These are phyloP conservation scores for Erethizon dorsatum DNA, from an alignment of 2,797 vertebrate genomes.

Conservation along the genomic window DNA sequence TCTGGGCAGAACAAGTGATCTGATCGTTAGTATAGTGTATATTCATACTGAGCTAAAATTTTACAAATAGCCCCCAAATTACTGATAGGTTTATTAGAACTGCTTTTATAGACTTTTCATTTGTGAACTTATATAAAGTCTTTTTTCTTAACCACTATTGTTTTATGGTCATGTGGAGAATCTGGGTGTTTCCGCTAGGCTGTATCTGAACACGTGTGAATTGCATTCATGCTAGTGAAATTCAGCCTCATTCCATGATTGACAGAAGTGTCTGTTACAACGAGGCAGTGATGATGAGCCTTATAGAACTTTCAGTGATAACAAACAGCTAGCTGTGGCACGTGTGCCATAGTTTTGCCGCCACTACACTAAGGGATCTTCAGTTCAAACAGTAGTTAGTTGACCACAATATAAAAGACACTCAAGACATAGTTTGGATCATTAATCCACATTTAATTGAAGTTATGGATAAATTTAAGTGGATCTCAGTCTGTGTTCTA, in stretches of 20 bases:
- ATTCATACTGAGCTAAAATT: not conserved
- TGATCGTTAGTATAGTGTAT: not conserved
- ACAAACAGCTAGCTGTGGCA: not conserved
- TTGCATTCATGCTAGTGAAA: rapidly evolving
- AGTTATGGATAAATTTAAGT: not conserved
- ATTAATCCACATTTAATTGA: not conserved
- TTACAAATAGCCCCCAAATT: not conserved
- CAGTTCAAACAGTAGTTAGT: no score
- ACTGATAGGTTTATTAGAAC: not conserved
- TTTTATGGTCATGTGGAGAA: not conserved
- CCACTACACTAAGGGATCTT: not conserved
- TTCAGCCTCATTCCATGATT: rapidly evolving
- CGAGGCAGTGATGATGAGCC: not conserved
- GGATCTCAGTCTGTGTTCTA: not conserved
- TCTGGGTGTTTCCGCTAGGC: not conserved
- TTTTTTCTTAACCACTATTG: not conserved
- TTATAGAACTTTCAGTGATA: not conserved
- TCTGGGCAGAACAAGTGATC: not conserved
- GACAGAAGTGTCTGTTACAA: no score
- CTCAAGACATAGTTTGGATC: not conserved
- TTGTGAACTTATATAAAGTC: not conserved
- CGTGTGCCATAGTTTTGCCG: not conserved
- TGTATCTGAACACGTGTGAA: not conserved
- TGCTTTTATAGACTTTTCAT: not conserved
- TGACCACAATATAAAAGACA: not conserved